These are phyloP conservation scores for Corydoras sp. DNA, from an alignment of 2,113 vertebrate genomes.

Conservation along the genomic window DNA sequence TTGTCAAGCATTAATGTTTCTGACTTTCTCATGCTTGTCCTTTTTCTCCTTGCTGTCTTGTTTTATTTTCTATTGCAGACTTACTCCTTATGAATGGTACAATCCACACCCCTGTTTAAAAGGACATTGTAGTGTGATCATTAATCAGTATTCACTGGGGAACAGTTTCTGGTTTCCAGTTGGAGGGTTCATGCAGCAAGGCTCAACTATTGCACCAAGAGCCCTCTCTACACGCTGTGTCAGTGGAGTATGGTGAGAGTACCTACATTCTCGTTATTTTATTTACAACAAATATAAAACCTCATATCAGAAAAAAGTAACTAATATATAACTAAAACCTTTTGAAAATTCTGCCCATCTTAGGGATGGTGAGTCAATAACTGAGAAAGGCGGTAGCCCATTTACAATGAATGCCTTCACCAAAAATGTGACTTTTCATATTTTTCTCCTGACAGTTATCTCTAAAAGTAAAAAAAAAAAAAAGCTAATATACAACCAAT, in stretches of 20 bases:
- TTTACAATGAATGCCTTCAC: no score
- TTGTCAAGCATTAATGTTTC: conserved; percentile 40
- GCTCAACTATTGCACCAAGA: conserved; percentile 92
- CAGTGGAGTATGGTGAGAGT: conserved; percentile 93
- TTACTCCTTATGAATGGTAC: conserved; percentile 97
- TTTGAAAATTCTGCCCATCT: no score
- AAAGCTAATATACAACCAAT: no score
- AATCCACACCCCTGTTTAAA: conserved; percentile 92
- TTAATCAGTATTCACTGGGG: conserved; percentile 95
- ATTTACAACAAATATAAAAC: no score
- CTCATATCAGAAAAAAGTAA: no score
- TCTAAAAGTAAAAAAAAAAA: no score
- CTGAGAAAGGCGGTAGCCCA: no score
- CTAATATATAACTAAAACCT: no score
- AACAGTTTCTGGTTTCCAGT: conserved; percentile 98
- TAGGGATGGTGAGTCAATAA: no score
- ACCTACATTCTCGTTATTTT: neutral
- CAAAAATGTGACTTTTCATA: no score
- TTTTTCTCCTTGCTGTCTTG: neutral
- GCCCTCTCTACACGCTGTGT: conserved; percentile 92
- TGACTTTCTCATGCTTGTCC: conserved; percentile 16
- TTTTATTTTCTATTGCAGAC: conserved; percentile 55
- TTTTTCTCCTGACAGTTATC: no score
- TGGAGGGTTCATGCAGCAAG: conserved; percentile 97
- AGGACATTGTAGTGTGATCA: conserved; percentile 86